Percentiles rank a stretch among this genome's conserved stretches.
Evolutionary conservation across 2,113 vertebrate genomes (phyloP).

Genomic region (Catharus minimus): DNA sequence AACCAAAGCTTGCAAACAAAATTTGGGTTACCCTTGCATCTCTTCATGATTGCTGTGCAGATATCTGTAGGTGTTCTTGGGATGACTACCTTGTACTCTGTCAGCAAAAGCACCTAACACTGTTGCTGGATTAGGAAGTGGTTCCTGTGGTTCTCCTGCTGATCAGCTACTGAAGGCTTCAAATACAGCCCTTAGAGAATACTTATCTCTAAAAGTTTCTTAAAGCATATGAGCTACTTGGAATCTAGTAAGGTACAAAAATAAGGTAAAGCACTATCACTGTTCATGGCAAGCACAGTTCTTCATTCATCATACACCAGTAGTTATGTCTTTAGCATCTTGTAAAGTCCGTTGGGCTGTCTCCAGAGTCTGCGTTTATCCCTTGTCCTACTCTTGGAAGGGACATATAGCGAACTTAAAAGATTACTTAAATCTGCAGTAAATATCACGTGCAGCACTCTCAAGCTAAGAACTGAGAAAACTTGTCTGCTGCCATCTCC

Average conservation of each 20-base stretch:
- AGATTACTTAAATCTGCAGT: not conserved
- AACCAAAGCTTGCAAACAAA: not conserved
- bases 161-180: not conserved
- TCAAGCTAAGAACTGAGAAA: not conserved
- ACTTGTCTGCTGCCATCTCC: not conserved
- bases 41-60: not conserved
- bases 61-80: not conserved
- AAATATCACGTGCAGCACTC: not conserved
- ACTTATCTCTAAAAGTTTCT: not conserved
- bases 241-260: not conserved
- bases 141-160: not conserved
- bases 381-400: not conserved
- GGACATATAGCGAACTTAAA: not conserved
- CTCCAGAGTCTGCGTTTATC: not conserved
- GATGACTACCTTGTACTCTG: not conserved
- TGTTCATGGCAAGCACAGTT: not conserved
- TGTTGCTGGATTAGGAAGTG: not conserved
- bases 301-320: not conserved
- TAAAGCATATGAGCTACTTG: not conserved
- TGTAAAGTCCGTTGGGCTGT: not conserved
- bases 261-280: not conserved
- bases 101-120: not conserved
- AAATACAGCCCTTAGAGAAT: not conserved
- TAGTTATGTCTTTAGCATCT: not conserved
- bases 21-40: not conserved